Evolutionary conservation across 1,140 invertebrate species (phyloP).

Genomic region (Globodera rostochiensis): DNA sequence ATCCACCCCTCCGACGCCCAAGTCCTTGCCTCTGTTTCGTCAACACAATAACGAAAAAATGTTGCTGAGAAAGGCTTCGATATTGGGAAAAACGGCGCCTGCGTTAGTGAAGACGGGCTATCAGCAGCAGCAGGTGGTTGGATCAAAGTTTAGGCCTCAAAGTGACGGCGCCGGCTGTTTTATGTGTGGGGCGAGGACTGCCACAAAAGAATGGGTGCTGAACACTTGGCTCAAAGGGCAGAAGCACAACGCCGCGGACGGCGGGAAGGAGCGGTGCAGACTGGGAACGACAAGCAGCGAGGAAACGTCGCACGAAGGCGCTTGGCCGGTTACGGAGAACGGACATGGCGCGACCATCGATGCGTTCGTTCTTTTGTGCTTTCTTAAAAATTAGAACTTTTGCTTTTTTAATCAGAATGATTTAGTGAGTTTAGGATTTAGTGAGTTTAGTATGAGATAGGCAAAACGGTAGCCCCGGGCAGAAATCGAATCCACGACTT

Average conservation of each 20-base stretch:
- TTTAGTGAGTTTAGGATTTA: too few species aligned
- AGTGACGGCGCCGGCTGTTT: neutral
- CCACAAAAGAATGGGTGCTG: conserved; percentile 26
- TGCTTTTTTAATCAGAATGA: too few species aligned
- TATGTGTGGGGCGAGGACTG: neutral
- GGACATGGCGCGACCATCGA: neutral
- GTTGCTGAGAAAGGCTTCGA: neutral
- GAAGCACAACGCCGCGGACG: neutral
- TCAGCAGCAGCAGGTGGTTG: too few species aligned
- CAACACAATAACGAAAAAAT: neutral
- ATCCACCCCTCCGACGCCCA: neutral
- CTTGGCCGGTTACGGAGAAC: neutral
- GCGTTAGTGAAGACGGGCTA: too few species aligned
- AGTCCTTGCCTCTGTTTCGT: neutral
- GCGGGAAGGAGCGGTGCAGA: neutral
- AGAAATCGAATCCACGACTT: too few species aligned
- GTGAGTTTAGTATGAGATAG: too few species aligned
- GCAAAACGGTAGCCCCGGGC: too few species aligned
- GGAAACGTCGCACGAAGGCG: neutral
- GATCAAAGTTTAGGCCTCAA: neutral
- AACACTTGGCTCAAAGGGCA: conserved; percentile 34
- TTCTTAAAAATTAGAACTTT: too few species aligned
- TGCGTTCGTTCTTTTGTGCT: neutral
- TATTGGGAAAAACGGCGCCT: neutral
- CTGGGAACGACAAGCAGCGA: neutral